Conservation (phyloP, 2,113 vertebrate species). For the Crocuta crocuta region DNA sequence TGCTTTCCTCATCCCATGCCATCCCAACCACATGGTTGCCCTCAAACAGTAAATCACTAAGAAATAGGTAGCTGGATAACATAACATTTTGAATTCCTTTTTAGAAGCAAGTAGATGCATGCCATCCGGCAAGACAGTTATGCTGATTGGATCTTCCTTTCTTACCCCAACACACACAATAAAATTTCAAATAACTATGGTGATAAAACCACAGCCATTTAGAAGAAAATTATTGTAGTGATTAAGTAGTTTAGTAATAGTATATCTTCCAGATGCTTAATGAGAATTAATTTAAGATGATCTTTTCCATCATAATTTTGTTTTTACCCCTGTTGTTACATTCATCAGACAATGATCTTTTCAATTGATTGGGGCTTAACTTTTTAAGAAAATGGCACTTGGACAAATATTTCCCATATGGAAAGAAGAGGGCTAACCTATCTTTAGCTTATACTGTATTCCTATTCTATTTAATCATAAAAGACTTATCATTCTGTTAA, state of each 20-base stretch:
- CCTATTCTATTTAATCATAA: neutral
- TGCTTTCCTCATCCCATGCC: neutral
- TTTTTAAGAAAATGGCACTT: neutral
- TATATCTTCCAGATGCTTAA: neutral
- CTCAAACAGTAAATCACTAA: neutral
- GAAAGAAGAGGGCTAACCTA: neutral
- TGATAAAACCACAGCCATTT: neutral
- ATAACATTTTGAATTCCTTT: neutral
- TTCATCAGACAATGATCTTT: neutral
- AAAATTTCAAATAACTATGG: conserved; percentile 26
- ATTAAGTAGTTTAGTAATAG: conserved; percentile 24
- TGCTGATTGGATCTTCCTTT: neutral
- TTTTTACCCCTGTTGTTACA: neutral
- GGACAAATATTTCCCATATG: neutral
- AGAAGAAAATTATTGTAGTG: neutral
- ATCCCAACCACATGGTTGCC: neutral
- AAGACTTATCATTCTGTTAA: neutral
- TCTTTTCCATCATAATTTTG: neutral
- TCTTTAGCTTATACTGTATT: neutral
- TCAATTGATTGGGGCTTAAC: neutral
- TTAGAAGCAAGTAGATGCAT: neutral
- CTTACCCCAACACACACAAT: neutral
- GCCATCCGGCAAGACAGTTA: neutral
- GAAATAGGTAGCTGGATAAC: neutral
- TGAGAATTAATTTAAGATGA: conserved; percentile 8